Evolutionary conservation across 1,140 invertebrate species (phyloP).

Genomic region (Periplaneta americana): DNA sequence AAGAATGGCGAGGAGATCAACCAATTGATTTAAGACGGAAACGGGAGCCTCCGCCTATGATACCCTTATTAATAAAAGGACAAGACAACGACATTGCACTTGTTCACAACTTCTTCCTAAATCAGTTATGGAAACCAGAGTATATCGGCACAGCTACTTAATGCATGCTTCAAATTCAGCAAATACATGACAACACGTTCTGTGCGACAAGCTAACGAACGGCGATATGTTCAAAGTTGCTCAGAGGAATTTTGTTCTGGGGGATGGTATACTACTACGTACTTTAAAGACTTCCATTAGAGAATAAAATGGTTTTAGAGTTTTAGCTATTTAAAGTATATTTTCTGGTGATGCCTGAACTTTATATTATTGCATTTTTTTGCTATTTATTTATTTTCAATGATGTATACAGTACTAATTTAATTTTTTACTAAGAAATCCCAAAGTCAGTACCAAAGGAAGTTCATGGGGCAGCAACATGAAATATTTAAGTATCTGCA

Average conservation of each 20-base stretch:
- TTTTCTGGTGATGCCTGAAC: background rate
- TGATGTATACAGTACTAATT: background rate
- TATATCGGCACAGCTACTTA: conserved; percentile 32
- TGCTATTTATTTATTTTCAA: background rate
- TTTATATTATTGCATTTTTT: background rate
- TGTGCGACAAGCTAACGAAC: background rate
- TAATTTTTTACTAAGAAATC: background rate
- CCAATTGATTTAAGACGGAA: background rate
- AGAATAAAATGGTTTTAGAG: background rate
- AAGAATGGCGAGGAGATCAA: too few species aligned
- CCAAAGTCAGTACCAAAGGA: background rate
- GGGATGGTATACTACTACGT: background rate
- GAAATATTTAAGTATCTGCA: background rate
- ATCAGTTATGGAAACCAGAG: conserved; percentile 51
- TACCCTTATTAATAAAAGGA: background rate
- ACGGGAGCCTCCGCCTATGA: conserved; percentile 13
- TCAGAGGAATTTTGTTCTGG: background rate
- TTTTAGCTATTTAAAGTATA: background rate
- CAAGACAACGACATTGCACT: conserved; percentile 31
- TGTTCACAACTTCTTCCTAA: conserved; percentile 47
- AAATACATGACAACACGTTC: background rate
- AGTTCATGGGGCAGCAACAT: too few species aligned
- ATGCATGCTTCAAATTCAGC: too few species aligned
- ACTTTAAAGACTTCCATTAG: background rate
- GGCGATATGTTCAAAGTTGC: background rate